phyloP scores from a whole-genome alignment of 2,888 invertebrate species.

The Doris montereyensis region DNA sequence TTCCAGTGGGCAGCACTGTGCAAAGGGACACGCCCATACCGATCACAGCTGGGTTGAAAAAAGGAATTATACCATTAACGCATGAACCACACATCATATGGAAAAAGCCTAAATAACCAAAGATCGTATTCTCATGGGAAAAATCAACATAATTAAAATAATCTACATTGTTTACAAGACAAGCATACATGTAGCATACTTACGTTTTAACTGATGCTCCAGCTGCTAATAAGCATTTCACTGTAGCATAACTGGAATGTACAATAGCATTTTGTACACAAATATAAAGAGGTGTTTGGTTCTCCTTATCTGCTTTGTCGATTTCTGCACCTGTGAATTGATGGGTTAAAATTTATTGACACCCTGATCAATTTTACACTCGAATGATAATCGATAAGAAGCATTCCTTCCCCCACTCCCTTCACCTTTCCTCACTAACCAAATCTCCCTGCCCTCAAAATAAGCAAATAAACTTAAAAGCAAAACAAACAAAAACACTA shows the following conservation, averaged over 20 bases:
- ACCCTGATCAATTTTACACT: too few relatives aligned
- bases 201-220: conserved; percentile 70
- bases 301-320: conserved; percentile 69
- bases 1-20: conserved; percentile 73
- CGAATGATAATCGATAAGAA: too few relatives aligned
- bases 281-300: conserved; percentile 73
- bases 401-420: too few relatives aligned
- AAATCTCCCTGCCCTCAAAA: too few relatives aligned
- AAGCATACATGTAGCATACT: conserved; percentile 41
- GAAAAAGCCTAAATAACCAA: too few relatives aligned
- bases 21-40: conserved; percentile 68
- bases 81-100: too few relatives aligned
- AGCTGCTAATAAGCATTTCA: conserved; percentile 66
- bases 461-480: conserved; percentile 32
- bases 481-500: neutral
- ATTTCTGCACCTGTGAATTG: conserved; percentile 73
- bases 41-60: conserved; percentile 66
- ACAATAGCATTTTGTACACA: conserved; percentile 74
- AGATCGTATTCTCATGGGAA: neutral
- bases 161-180: neutral
- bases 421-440: too few relatives aligned
- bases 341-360: too few relatives aligned
- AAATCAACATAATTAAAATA: neutral
- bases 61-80: too few relatives aligned
- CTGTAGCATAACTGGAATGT: conserved; percentile 69